Conservation (phyloP, 2,113 vertebrate genomes). For the Entelurus aequoreus region DNA sequence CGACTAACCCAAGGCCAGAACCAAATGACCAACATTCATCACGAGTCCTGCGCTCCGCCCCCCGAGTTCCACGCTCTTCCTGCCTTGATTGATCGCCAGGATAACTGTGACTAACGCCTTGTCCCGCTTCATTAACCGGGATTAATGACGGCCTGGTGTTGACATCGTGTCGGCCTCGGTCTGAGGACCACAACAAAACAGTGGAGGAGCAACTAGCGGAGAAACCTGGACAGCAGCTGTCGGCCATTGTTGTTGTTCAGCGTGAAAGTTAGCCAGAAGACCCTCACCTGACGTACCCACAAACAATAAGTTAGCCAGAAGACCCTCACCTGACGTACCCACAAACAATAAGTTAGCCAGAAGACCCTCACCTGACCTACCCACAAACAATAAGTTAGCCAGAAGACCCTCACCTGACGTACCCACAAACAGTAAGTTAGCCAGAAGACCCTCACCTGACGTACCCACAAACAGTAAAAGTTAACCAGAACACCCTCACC, state of each 20-base stretch:
- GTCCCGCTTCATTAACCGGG: constrained; percentile 65
- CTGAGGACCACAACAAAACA: constrained; percentile 2
- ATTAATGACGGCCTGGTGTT: constrained; percentile 45
- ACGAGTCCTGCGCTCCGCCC: constrained; percentile 31
- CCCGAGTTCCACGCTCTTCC: constrained; percentile 30
- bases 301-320: too few species aligned
- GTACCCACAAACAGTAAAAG: too few species aligned
- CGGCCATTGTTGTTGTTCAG: constrained; percentile 6
- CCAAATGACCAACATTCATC: constrained; percentile 45
- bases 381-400: too few species aligned
- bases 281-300: too few species aligned
- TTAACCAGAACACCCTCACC: too few species aligned
- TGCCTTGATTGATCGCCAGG: constrained; percentile 59
- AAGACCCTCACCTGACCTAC: too few species aligned
- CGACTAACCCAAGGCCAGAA: constrained; percentile 12
- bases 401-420: too few species aligned
- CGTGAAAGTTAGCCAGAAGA: constrained; percentile 44
- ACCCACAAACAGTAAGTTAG: too few species aligned
- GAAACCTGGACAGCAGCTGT: constrained; percentile 40
- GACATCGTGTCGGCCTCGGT: constrained; percentile 28
- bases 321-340: too few species aligned
- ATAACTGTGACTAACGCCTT: constrained; percentile 63
- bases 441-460: too few species aligned
- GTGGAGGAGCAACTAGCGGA: constrained; percentile 32
- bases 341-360: too few species aligned